A percentile compares a stretch with the other conserved stretches of the same genome.
Conservation (phyloP, 2,113 vertebrate genomes). For the Notarius quadriscutis region DNA sequence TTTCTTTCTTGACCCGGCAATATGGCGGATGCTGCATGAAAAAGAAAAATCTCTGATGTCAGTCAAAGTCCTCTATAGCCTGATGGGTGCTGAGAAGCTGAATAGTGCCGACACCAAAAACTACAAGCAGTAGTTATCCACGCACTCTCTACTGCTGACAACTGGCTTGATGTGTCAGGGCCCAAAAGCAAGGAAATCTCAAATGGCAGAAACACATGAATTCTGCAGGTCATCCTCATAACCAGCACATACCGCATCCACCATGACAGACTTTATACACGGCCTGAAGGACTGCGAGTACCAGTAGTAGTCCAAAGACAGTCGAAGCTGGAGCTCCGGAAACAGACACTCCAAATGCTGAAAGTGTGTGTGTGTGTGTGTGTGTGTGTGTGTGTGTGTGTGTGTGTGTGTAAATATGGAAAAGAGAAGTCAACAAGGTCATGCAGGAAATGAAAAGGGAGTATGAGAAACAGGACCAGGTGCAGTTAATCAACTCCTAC, state of each 20-base stretch:
- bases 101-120: neutral
- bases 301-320: slow-evolving; percentile 88
- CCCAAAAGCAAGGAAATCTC: neutral
- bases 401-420: slow-evolving; percentile 54
- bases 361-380: slow-evolving; percentile 59
- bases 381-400: slow-evolving; percentile 63
- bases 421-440: slow-evolving; percentile 51
- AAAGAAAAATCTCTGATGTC: too few relatives aligned
- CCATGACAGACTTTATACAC: slow-evolving; percentile 85
- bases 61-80: neutral
- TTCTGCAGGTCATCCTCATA: slow-evolving; percentile 28
- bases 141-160: neutral
- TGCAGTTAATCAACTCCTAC: slow-evolving; percentile 17
- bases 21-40: too few relatives aligned
- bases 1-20: too few relatives aligned
- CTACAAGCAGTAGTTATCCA: neutral
- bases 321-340: slow-evolving; percentile 83
- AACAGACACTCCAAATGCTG: slow-evolving; percentile 84
- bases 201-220: neutral
- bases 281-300: slow-evolving; percentile 82
- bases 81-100: neutral
- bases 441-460: slow-evolving; percentile 38
- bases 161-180: slow-evolving; percentile 13
- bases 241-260: slow-evolving; percentile 83
- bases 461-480: slow-evolving; percentile 49